phyloP scores from a whole-genome alignment of 2,888 invertebrate species.

The Drosophila birchii region DNA sequence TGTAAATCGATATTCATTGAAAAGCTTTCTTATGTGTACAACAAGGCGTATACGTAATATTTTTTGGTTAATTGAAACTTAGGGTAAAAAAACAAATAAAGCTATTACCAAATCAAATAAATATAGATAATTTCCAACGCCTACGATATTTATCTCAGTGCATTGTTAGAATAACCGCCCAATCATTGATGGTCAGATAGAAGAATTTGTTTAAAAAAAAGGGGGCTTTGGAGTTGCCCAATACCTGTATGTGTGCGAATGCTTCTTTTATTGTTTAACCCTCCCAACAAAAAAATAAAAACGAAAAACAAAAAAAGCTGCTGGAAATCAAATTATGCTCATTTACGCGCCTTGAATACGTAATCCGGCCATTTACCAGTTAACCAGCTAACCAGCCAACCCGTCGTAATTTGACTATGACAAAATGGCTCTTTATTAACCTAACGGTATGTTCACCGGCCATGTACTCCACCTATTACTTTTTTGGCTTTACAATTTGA shows the following conservation, averaged over 20 bases:
- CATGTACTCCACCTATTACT: constrained; percentile 42
- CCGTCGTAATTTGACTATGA: constrained; percentile 65
- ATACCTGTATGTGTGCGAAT: constrained; percentile 4
- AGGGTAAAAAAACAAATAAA: not conserved
- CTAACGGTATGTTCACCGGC: constrained; percentile 51
- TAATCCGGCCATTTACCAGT: constrained; percentile 57
- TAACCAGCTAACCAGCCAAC: constrained; percentile 49
- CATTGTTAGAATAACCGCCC: constrained; percentile 12
- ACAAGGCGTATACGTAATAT: constrained; percentile 1
- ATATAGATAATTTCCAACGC: not conserved
- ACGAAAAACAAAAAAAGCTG: constrained; percentile 4
- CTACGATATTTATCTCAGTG: not conserved
- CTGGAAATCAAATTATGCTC: constrained; percentile 65
- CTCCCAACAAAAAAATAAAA: not conserved
- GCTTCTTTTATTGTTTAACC: constrained; percentile 17
- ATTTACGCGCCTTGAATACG: constrained; percentile 75
- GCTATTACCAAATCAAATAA: no score
- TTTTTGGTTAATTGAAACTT: not conserved
- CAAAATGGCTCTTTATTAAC: constrained; percentile 66
- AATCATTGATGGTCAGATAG: constrained; percentile 22
- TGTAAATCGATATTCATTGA: not conserved
- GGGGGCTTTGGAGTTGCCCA: constrained; percentile 9
- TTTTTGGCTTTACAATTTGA: constrained; percentile 39
- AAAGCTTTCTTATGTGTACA: not conserved
- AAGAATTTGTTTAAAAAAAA: not conserved